Conservation (phyloP, 92 coral and sea anemone species). For the Actinostola sp. region DNA sequence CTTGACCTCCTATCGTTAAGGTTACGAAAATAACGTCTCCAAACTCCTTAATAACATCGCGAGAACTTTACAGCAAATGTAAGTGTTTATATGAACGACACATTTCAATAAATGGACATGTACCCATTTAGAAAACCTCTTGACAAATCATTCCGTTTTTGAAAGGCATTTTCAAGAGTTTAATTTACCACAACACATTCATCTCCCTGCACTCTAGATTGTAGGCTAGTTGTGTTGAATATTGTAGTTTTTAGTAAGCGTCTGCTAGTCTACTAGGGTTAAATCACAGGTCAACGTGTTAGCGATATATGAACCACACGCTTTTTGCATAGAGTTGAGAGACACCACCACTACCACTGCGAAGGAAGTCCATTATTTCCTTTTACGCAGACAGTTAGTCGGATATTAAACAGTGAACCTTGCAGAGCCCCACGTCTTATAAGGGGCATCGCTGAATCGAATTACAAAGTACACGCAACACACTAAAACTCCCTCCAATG, state of each 20-base stretch:
- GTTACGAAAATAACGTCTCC: slow-evolving; percentile 49
- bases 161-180: slow-evolving; percentile 41
- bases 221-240: slow-evolving; percentile 20
- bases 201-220: slow-evolving; percentile 4
- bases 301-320: slow-evolving; percentile 30
- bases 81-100: slow-evolving; percentile 30
- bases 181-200: slow-evolving; percentile 37
- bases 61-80: slow-evolving; percentile 31
- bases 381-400: slow-evolving; percentile 37
- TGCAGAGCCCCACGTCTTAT: neutral
- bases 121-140: slow-evolving; percentile 28
- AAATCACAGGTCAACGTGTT: slow-evolving; percentile 33
- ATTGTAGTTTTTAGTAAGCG: slow-evolving; percentile 26
- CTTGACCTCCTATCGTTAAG: slow-evolving; percentile 62
- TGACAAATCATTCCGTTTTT: slow-evolving; percentile 32
- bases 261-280: slow-evolving; percentile 37
- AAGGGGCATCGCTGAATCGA: slow-evolving; percentile 28
- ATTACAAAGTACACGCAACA: slow-evolving; percentile 46
- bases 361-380: slow-evolving; percentile 54
- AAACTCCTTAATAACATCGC: slow-evolving; percentile 37
- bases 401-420: slow-evolving; percentile 51
- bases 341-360: slow-evolving; percentile 35
- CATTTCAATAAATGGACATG: slow-evolving; percentile 36
- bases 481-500: slow-evolving; percentile 20
- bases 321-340: slow-evolving; percentile 35